Conservation (phyloP, 2,888 invertebrate species). For the Toxonevra muliebris region DNA sequence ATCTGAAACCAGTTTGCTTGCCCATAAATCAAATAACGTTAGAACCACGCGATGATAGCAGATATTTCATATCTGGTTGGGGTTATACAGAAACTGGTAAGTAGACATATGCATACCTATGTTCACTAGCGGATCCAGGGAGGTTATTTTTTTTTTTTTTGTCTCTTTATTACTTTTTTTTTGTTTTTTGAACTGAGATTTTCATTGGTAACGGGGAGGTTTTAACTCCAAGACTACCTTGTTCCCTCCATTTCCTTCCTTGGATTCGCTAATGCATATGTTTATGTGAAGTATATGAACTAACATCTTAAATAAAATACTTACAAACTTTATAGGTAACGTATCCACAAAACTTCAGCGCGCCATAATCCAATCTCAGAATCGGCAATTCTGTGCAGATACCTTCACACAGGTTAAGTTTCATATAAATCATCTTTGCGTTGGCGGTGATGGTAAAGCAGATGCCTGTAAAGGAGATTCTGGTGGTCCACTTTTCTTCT, state of each 20-base stretch:
- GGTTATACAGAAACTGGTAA: conserved; percentile 50
- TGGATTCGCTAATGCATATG: no score
- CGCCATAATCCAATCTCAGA: conserved; percentile 47
- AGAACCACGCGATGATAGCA: conserved; percentile 34
- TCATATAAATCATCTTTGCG: conserved; percentile 50
- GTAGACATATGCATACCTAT: background rate
- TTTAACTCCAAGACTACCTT: no score
- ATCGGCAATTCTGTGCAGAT: conserved; percentile 40
- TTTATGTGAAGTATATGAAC: no score
- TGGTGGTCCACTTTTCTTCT: conserved; percentile 53
- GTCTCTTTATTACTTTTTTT: no score
- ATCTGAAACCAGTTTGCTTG: conserved; percentile 56
- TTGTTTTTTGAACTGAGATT: no score
- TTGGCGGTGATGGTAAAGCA: conserved; percentile 49
- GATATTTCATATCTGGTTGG: conserved; percentile 56
- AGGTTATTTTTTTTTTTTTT: no score
- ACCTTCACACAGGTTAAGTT: conserved; percentile 33
- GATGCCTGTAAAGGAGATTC: conserved; percentile 59
- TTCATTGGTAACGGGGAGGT: no score
- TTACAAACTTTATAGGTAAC: conserved; percentile 16
- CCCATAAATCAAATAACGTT: conserved; percentile 46
- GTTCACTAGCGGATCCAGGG: no score
- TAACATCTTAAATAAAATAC: no score
- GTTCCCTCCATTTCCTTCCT: no score
- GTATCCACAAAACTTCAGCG: conserved; percentile 50